Evolutionary conservation across 2,113 vertebrate species (phyloP).

Genomic region (Trichomycterus rosablanca): DNA sequence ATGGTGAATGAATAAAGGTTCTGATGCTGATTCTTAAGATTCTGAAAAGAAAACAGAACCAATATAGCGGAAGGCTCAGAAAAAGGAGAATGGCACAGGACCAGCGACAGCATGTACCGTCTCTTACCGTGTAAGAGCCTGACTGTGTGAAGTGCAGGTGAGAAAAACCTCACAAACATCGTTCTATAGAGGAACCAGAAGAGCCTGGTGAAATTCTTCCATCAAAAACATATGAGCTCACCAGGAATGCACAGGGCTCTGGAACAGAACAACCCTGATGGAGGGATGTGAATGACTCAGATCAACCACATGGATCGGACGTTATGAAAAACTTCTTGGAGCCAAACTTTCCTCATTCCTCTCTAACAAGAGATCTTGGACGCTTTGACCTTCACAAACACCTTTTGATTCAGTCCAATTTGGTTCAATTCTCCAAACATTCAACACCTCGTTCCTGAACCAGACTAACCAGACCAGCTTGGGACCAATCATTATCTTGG

Average conservation of each 20-base stretch:
- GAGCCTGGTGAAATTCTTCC: constrained; percentile 1
- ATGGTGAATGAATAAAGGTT: too few relatives aligned
- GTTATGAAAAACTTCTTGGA: background rate
- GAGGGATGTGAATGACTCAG: constrained; percentile 12
- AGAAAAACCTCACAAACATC: constrained; percentile 8
- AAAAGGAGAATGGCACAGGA: too few relatives aligned
- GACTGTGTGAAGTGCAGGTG: constrained; percentile 7
- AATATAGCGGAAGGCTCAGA: constrained; percentile 10
- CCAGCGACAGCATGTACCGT: constrained; percentile 25
- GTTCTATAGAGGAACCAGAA: constrained; percentile 5
- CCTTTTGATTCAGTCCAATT: too few relatives aligned
- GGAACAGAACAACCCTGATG: constrained; percentile 13
- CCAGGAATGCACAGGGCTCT: constrained; percentile 7
- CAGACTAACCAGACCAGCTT: too few relatives aligned
- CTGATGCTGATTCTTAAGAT: too few relatives aligned
- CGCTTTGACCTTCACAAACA: too few relatives aligned
- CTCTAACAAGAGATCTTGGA: too few relatives aligned
- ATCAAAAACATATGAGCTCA: constrained; percentile 34
- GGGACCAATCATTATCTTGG: too few relatives aligned
- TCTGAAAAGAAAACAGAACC: background rate
- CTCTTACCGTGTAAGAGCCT: constrained; percentile 5
- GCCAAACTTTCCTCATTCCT: too few relatives aligned
- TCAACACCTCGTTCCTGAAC: too few relatives aligned
- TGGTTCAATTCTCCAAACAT: too few relatives aligned
- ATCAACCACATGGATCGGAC: constrained; percentile 4